These are phyloP conservation scores for Eudiplozoon nipponicum DNA, from an alignment of 2,888 invertebrate genomes.

Conservation along the genomic window DNA sequence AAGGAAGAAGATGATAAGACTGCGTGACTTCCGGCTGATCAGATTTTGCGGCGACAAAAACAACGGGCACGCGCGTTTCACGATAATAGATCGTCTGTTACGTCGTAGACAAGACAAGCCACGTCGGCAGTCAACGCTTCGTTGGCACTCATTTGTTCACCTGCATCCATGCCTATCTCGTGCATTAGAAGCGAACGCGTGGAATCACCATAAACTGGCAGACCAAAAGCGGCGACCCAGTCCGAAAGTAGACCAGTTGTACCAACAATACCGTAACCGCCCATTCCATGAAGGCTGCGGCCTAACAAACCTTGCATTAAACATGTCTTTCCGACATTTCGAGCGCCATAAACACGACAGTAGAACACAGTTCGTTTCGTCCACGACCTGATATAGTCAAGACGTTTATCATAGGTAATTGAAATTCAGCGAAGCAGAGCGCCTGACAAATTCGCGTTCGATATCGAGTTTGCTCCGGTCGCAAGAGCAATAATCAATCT, in stretches of 20 bases:
- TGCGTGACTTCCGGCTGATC: constrained; percentile 54
- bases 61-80: constrained; percentile 43
- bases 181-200: constrained; percentile 6
- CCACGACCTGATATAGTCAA: constrained; percentile 71
- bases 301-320: constrained; percentile 62
- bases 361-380: constrained; percentile 76
- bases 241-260: not conserved
- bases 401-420: constrained; percentile 65
- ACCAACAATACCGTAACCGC: constrained; percentile 14
- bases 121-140: constrained; percentile 42
- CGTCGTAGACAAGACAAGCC: constrained; percentile 62
- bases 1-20: constrained; percentile 61
- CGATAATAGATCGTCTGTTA: constrained; percentile 33
- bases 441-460: no score
- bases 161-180: constrained; percentile 5
- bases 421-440: constrained; percentile 18
- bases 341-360: constrained; percentile 78
- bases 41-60: constrained; percentile 62
- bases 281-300: constrained; percentile 38
- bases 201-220: constrained; percentile 13
- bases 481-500: no score
- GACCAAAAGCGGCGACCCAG: constrained; percentile 1
- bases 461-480: no score
- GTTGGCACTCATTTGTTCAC: constrained; percentile 12
- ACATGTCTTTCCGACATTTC: constrained; percentile 64